Percentiles rank a stretch among this genome's conserved stretches.
phyloP scores from a whole-genome alignment of 23 tunicate genomes.

The Halocynthia aurantium region DNA sequence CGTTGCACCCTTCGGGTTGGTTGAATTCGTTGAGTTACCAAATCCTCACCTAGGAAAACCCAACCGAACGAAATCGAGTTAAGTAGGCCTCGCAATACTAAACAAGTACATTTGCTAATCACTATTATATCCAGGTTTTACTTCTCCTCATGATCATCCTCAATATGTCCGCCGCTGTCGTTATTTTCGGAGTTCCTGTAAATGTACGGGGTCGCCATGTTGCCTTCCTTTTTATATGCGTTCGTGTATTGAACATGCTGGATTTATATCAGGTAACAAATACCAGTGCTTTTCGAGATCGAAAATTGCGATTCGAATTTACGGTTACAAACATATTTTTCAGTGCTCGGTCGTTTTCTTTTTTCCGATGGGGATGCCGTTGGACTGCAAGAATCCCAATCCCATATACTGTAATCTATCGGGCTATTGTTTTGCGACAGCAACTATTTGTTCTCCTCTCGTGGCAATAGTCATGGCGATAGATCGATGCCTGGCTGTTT shows the following conservation, averaged over 20 bases:
- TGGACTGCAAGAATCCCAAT: slow-evolving; percentile 30
- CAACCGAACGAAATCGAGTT: too few relatives aligned
- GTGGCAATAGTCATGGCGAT: slow-evolving; percentile 59
- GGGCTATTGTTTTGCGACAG: slow-evolving; percentile 34
- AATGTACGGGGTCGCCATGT: slow-evolving; percentile 50
- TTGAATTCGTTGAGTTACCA: too few relatives aligned
- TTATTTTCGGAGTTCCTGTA: slow-evolving; percentile 38
- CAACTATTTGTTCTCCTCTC: slow-evolving; percentile 39
- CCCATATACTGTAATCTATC: slow-evolving; percentile 8
- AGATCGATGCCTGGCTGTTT: slow-evolving; percentile 45
- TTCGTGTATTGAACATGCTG: slow-evolving; percentile 32
- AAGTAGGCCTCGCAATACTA: too few relatives aligned
- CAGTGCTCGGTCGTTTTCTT: slow-evolving; percentile 39
- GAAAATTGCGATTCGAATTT: neutral
- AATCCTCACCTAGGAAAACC: too few relatives aligned
- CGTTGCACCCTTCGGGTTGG: too few relatives aligned
- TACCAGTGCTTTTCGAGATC: neutral
- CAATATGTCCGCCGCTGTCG: slow-evolving; percentile 37
- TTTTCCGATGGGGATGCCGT: slow-evolving; percentile 37
- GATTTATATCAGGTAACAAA: slow-evolving; percentile 35
- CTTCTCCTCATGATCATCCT: slow-evolving; percentile 19
- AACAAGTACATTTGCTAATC: too few relatives aligned
- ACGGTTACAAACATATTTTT: neutral
- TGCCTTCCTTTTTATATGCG: slow-evolving; percentile 51
- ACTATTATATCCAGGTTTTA: neutral